These are phyloP conservation scores for Sparidentex hasta DNA, from an alignment of 2,797 vertebrate genomes.

Conservation along the genomic window DNA sequence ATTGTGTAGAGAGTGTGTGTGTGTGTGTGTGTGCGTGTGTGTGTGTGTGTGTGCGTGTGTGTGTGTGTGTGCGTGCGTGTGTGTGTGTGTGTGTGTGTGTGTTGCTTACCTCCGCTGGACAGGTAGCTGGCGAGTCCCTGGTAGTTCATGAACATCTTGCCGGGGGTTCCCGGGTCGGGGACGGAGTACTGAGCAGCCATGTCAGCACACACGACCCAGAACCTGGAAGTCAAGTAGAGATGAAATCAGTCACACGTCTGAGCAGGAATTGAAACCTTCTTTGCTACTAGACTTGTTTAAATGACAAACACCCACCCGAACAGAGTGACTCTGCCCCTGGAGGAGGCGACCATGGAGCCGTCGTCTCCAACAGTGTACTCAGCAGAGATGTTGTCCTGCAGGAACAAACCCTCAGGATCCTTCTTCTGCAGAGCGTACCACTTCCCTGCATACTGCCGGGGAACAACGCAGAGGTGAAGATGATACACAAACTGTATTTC, in stretches of 20 bases:
- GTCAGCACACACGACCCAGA: conserved; percentile 93
- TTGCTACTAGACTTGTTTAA: background rate
- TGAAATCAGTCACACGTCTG: background rate
- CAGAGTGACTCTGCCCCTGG: conserved; percentile 90
- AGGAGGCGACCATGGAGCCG: conserved; percentile 90
- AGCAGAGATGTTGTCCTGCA: conserved; percentile 94
- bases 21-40: too few relatives aligned
- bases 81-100: too few relatives aligned
- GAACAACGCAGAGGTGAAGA: background rate
- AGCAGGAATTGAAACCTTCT: background rate
- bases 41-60: too few relatives aligned
- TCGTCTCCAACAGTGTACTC: conserved; percentile 91
- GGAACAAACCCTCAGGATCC: conserved; percentile 93
- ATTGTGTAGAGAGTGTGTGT: fast-evolving
- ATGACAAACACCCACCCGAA: conserved; percentile 83
- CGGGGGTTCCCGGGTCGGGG: conserved; percentile 86
- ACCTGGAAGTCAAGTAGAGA: conserved; percentile 72
- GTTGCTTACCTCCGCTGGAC: conserved; percentile 91
- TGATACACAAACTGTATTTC: too few relatives aligned
- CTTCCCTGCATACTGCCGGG: conserved; percentile 89
- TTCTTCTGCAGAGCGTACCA: conserved; percentile 95
- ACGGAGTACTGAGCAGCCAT: conserved; percentile 91
- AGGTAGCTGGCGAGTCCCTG: conserved; percentile 92
- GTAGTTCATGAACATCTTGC: conserved; percentile 94
- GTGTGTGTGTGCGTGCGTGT: too few relatives aligned